phyloP scores from a whole-genome alignment of 2,888 invertebrate species.

The Sipunculus nudus region DNA sequence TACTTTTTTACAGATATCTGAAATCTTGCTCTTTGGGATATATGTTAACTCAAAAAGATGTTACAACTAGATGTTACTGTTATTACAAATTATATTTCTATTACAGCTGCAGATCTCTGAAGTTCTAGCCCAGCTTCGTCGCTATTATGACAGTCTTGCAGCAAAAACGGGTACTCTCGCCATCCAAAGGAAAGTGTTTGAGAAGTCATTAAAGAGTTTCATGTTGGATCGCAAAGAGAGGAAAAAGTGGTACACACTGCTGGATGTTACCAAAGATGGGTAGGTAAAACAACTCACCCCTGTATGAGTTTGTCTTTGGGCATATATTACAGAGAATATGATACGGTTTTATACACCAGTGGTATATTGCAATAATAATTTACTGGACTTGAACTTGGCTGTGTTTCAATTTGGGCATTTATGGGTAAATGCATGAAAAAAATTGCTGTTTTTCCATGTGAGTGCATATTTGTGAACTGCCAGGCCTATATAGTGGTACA shows the following conservation, averaged over 20 bases:
- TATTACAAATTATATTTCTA: not conserved
- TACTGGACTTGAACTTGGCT: no score
- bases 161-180: slow-evolving; percentile 61
- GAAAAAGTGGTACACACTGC: slow-evolving; percentile 62
- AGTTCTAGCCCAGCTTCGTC: slow-evolving; percentile 93
- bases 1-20: no score
- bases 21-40: not conserved
- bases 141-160: slow-evolving; percentile 91
- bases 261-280: slow-evolving; percentile 78
- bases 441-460: no score
- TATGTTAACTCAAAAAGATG: not conserved
- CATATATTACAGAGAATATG: no score
- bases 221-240: slow-evolving; percentile 54
- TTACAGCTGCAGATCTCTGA: slow-evolving; percentile 93
- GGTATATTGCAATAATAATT: no score
- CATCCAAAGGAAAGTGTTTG: slow-evolving; percentile 47
- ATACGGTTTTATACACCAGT: no score
- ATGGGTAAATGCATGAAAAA: no score
- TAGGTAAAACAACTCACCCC: no score
- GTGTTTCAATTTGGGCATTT: no score
- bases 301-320: no score
- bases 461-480: no score
- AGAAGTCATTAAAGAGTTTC: slow-evolving; percentile 53
- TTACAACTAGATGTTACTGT: not conserved
- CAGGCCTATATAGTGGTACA: no score